phyloP scores from a whole-genome alignment of 2,888 invertebrate species.

The Protophormia terraenovae region DNA sequence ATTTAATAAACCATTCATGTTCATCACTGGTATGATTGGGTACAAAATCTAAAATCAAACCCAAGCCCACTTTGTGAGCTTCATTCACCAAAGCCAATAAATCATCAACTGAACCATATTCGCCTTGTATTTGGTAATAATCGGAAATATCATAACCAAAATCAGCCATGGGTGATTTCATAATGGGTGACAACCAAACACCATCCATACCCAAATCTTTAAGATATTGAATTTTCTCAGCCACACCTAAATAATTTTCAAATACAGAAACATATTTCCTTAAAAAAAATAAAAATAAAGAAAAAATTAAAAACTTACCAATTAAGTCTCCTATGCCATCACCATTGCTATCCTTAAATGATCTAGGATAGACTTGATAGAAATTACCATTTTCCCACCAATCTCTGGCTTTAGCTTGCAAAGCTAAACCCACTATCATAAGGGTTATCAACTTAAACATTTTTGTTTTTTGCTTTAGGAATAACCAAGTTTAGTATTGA shows the following conservation, averaged over 20 bases:
- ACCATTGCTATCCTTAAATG: conserved; percentile 91
- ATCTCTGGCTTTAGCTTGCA: no score
- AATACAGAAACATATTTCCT: no score
- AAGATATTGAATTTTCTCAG: no score
- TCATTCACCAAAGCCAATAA: conserved; percentile 84
- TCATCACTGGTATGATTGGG: conserved; percentile 90
- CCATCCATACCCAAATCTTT: conserved; percentile 86
- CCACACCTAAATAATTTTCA: no score
- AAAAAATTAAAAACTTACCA: conserved; percentile 56
- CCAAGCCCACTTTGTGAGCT: conserved; percentile 82
- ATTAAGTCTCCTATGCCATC: conserved; percentile 93
- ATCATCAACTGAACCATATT: conserved; percentile 87
- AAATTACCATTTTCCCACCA: conserved; percentile 93
- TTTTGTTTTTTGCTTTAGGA: no score
- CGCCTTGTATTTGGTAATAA: conserved; percentile 85
- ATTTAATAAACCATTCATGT: conserved; percentile 92
- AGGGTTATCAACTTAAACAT: no score
- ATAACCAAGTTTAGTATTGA: no score
- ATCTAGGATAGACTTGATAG: conserved; percentile 93
- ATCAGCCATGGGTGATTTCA: conserved; percentile 88
- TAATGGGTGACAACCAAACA: conserved; percentile 89
- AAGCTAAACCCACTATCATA: no score
- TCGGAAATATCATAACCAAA: conserved; percentile 92
- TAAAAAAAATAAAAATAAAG: no score
- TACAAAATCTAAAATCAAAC: conserved; percentile 85